A percentile compares a stretch with the other conserved stretches of the same genome.
These are phyloP conservation scores for Drosophila paulistorum DNA, from an alignment of 1,140 invertebrate genomes.

Conservation along the genomic window DNA sequence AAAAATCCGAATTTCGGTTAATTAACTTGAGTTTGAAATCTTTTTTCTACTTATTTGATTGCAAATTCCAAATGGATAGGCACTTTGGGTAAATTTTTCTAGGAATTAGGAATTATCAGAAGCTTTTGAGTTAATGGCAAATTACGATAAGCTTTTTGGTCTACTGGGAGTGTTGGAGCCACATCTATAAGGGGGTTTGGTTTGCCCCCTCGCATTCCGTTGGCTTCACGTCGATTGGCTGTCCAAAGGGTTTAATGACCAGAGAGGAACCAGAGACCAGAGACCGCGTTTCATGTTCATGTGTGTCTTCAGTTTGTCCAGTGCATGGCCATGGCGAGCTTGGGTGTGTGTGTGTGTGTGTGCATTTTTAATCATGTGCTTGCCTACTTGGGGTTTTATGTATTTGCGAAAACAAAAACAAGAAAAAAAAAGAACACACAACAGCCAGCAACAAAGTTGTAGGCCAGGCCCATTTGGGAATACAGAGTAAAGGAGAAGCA, in stretches of 20 bases:
- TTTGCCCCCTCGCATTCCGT: conserved; percentile 26
- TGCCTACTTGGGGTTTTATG: conserved; percentile 65
- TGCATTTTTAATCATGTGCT: conserved; percentile 79
- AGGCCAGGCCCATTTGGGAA: conserved; percentile 69
- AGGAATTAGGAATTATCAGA: conserved; percentile 15
- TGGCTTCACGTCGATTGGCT: conserved; percentile 47
- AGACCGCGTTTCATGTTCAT: conserved; percentile 39
- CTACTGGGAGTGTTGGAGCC: not conserved
- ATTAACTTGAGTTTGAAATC: not conserved
- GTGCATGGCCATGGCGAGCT: not conserved
- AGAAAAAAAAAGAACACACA: conserved; percentile 21
- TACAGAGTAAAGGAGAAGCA: conserved; percentile 55
- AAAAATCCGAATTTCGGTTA: not conserved
- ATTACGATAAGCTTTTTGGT: conserved; percentile 44
- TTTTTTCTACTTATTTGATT: not conserved
- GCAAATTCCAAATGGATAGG: too few relatives aligned
- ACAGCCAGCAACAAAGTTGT: conserved; percentile 52
- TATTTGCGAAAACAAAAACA: conserved; percentile 41
- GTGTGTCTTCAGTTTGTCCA: not conserved
- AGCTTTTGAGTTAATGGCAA: conserved; percentile 37
- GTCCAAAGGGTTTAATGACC: conserved; percentile 62
- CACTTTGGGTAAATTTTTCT: conserved; percentile 31
- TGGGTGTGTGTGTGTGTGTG: conserved; percentile 34
- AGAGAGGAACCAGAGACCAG: conserved; percentile 20
- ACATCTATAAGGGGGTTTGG: too few relatives aligned